Base-by-base conservation (phyloP, 92 coral and sea anemone species). In the Phymanthus crucifer region DNA sequence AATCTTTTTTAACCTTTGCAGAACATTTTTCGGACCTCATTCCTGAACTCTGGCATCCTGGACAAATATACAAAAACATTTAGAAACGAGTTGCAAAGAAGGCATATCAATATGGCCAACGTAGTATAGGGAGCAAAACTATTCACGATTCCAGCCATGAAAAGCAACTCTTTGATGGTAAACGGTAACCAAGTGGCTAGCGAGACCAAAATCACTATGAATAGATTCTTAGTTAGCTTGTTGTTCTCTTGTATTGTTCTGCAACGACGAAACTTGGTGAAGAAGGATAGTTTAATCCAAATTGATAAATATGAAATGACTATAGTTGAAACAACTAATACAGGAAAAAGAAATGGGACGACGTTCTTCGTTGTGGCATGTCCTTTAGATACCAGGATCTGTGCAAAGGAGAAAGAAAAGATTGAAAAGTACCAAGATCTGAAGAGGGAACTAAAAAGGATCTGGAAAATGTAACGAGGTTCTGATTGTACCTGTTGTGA, bases 41-140 rank as follows among this genome's bases (percentile, higher is more conserved):
- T 40, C 66, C 77, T 72, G 45, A 40, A 72, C 4, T 72, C 77
- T 7, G 77, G 57, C 77, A 72, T 74, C 21, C 68, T 74, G 2
- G 31, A 47, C 40, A 74, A 74, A 74, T 74, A 74, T 7, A 74
- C 78, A 8, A 74, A 35, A 12, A 74, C 58, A 26, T 74, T 74
- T 29, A 32, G 35, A 18, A 74, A 23, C 0, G 78, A 74, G 40
- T 48, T 74, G 23, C 78, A 47, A 32, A 74, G 32, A 32, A 58
- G 31, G 17, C 35, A 32, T 37, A 50, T 29, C 5, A 27, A 29
- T 36, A 74, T n/a, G n/a, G 64, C 64, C 64, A 54, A 7, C 11
- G n/a, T 21, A 21, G 64, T 54, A 54, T 7, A 54, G 64, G 64
- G 64, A 10, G 66, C 21, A 48, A 74, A 74, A 58, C 19, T 47